phyloP scores from a whole-genome alignment of 2,113 vertebrate genomes.

The Marmota monax region DNA sequence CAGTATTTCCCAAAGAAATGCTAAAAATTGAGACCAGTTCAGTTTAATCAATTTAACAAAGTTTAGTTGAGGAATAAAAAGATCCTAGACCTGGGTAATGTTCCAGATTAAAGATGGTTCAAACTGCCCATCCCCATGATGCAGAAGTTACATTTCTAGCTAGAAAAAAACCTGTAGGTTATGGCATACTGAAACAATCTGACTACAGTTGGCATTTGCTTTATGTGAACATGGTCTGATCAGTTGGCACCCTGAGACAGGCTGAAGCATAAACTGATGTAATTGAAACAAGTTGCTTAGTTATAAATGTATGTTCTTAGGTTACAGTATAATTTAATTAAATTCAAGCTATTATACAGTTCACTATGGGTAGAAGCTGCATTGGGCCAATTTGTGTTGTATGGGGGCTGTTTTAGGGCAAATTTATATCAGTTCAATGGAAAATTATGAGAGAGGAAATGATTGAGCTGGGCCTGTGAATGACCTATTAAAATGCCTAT shows the following conservation, averaged over 20 bases:
- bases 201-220: neutral
- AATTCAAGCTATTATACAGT: neutral
- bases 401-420: neutral
- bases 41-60: neutral
- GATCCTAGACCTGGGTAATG: neutral
- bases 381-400: neutral
- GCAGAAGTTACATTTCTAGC: neutral
- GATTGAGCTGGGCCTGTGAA: neutral
- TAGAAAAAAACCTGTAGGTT: neutral
- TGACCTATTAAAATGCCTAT: conserved; percentile 4
- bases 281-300: neutral
- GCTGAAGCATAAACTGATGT: neutral
- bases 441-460: conserved; percentile 2
- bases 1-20: neutral
- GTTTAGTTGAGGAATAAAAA: neutral
- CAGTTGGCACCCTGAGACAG: neutral
- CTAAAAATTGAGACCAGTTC: neutral
- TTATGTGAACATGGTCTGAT: neutral
- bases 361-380: neutral
- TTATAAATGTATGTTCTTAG: neutral
- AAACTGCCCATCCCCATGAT: neutral
- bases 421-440: neutral
- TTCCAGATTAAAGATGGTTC: neutral
- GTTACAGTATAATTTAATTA: neutral
- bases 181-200: neutral